These are phyloP conservation scores for Zosterops lateralis DNA, from an alignment of 2,113 vertebrate genomes.

Conservation along the genomic window DNA sequence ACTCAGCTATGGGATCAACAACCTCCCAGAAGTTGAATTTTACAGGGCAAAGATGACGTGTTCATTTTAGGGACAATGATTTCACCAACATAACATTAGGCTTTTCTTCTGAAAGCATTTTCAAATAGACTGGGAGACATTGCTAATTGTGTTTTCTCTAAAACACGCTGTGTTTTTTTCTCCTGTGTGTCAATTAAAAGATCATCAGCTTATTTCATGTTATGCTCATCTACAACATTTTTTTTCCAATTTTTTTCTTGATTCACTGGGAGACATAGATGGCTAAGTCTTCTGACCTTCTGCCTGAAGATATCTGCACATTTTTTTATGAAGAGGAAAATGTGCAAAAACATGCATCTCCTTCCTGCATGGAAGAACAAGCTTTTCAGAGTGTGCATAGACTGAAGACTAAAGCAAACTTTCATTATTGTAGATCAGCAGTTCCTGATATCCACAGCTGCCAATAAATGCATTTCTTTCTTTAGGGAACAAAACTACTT, in stretches of 20 bases:
- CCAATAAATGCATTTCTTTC: background rate
- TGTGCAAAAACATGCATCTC: background rate
- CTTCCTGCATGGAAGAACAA: background rate
- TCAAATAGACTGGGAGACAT: background rate
- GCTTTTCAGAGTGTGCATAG: background rate
- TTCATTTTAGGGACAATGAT: background rate
- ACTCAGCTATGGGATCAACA: background rate
- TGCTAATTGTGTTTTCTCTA: background rate
- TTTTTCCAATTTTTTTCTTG: background rate
- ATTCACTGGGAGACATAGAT: background rate
- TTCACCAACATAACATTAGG: background rate
- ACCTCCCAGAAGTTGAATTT: background rate
- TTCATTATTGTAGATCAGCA: background rate
- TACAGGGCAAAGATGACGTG: background rate
- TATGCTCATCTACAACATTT: background rate
- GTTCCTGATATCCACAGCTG: background rate
- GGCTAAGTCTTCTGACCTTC: background rate
- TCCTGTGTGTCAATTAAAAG: background rate
- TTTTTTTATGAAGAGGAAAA: background rate
- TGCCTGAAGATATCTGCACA: background rate
- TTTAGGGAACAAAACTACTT: background rate
- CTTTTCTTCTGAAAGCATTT: background rate
- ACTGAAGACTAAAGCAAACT: background rate
- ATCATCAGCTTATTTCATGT: background rate
- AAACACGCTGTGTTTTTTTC: background rate